Percentiles rank a stretch among this genome's conserved stretches.
These are phyloP conservation scores for Pao palembangensis DNA, from an alignment of 2,113 vertebrate genomes.

Conservation along the genomic window DNA sequence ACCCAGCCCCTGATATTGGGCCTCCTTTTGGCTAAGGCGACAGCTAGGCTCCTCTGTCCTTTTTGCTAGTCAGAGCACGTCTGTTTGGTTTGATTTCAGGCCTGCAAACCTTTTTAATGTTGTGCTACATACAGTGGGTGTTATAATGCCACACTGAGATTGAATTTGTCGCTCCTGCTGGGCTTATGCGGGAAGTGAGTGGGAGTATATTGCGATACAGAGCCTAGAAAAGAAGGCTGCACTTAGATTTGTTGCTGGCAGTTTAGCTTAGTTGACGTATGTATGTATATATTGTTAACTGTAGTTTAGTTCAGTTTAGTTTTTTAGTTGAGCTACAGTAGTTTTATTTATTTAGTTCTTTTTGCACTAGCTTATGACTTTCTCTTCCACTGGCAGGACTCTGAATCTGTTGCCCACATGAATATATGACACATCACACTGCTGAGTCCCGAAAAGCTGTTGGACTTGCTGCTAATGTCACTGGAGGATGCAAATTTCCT, in stretches of 20 bases:
- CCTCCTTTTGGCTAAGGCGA: conserved; percentile 36
- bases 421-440: neutral
- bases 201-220: conserved; percentile 1
- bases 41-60: conserved; percentile 23
- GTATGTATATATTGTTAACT: too few relatives aligned
- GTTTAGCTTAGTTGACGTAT: conserved; percentile 22
- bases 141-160: conserved; percentile 20
- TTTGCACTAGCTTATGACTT: too few relatives aligned
- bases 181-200: conserved; percentile 12
- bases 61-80: conserved; percentile 29
- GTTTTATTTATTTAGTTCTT: too few relatives aligned
- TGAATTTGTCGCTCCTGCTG: conserved; percentile 36
- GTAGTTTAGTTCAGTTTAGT: too few relatives aligned
- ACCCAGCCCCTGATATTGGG: conserved; percentile 33
- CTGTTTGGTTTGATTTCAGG: conserved; percentile 3
- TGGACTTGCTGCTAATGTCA: neutral
- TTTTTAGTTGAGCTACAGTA: too few relatives aligned
- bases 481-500: neutral
- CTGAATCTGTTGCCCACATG: neutral
- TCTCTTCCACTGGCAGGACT: neutral
- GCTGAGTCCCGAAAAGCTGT: conserved; percentile 2
- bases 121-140: neutral
- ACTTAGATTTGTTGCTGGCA: conserved; percentile 29
- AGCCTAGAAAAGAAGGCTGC: conserved; percentile 25
- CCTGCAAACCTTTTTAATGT: conserved; percentile 20